These are phyloP conservation scores for Pollenia labialis DNA, from an alignment of 2,888 invertebrate species.

Conservation along the genomic window DNA sequence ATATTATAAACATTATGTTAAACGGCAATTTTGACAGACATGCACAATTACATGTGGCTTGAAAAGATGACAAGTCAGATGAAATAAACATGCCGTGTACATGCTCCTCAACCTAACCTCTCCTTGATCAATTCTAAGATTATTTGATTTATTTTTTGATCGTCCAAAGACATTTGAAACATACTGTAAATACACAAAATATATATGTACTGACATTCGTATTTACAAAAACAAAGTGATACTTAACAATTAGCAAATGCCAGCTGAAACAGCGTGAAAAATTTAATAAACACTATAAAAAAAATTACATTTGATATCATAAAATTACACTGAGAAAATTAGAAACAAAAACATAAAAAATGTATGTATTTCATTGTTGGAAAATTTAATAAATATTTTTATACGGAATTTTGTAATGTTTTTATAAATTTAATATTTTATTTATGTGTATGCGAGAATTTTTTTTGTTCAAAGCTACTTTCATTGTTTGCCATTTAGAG, in stretches of 20 bases:
- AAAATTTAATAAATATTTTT: slow-evolving; percentile 11
- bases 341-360: slow-evolving; percentile 2
- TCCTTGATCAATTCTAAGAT: too few species aligned
- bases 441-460: slow-evolving; percentile 38
- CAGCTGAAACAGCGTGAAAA: slow-evolving; percentile 45
- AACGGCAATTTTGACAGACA: too few species aligned
- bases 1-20: too few species aligned
- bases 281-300: slow-evolving; percentile 1
- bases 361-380: slow-evolving; percentile 36
- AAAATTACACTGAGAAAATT: slow-evolving; percentile 30
- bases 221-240: neutral
- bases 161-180: neutral
- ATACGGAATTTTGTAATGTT: slow-evolving; percentile 1
- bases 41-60: too few species aligned
- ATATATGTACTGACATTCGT: neutral
- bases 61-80: too few species aligned
- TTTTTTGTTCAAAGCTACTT: slow-evolving; percentile 44
- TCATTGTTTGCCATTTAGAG: slow-evolving; percentile 65
- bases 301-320: neutral
- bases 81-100: too few species aligned
- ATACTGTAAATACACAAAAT: neutral
- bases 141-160: neutral
- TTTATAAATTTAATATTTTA: slow-evolving; percentile 39
- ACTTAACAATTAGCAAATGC: slow-evolving; percentile 56
- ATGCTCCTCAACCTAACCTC: too few species aligned